Base-by-base conservation (phyloP, 2,113 vertebrate species). In the Galbula dea region DNA sequence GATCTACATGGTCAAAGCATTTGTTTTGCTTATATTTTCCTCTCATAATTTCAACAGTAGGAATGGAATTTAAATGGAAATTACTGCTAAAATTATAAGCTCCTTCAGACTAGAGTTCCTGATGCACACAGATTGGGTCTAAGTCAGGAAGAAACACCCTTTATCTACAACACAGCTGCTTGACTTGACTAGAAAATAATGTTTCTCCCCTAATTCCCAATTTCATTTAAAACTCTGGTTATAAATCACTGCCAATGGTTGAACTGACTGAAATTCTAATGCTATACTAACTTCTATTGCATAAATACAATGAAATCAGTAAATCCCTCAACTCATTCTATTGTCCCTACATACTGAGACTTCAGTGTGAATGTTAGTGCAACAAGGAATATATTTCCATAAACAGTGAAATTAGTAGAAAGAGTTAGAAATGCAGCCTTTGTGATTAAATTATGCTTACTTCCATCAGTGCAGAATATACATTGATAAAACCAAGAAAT, bases 261-360 rank as follows among this genome's bases (percentile, higher is more conserved):
- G 85, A 61, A 86, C 67, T 93, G 91, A 94, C 93, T 96, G 85
- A 94, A 96, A 94, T 95, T 95, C 65, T 89, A 94, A 96, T 96
- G 87, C n/a, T 91, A 72, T 39, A 88, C 58, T 85, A 80, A 90
- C 61, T 81, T 91, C 68, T 81, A 75, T 57, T 88, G 74, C 57
- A 95, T 89, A 90, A 91, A 80, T 52, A 58, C 73, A 24, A 91
- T 0, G 1, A 57, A 94, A 91, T 89, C 72, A 89, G 89, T 74
- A 96, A 95, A 91, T 92, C 87, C 89, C 89, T 88, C 61, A 93
- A 77, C 61, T 91, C 72, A 74, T 83, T 94, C 79, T 23, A 41
- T 34, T 94, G 91, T 86, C 75, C 82, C 87, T 83, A 83, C 8
- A 21, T 80, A 82, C 88, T 68, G 71, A 83, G 61, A 89, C 17